These are phyloP conservation scores for Terebella lapidaria DNA, from an alignment of 2,888 invertebrate genomes.

Conservation along the genomic window DNA sequence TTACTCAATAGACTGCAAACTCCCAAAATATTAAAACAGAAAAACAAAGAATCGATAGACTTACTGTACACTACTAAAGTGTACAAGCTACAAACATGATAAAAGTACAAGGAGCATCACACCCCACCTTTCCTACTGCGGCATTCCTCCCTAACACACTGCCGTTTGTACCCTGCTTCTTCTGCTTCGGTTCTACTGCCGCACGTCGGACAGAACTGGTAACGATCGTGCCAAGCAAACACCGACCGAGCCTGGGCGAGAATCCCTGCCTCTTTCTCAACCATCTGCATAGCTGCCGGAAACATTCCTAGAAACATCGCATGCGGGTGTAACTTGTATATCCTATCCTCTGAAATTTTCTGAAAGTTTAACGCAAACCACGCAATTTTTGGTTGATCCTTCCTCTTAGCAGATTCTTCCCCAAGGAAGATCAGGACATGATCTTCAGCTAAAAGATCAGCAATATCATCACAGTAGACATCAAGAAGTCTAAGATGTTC, in stretches of 20 bases:
- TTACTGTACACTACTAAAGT: no score
- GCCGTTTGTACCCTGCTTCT: conserved; percentile 48
- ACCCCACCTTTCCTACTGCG: conserved; percentile 39
- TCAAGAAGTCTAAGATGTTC: not conserved
- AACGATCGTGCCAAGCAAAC: conserved; percentile 53
- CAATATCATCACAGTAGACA: not conserved
- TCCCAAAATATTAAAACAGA: no score
- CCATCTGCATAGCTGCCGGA: conserved; percentile 34
- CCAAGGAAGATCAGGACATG: conserved; percentile 5
- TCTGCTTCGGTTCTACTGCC: conserved; percentile 40
- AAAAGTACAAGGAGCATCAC: no score
- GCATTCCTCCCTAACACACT: conserved; percentile 39
- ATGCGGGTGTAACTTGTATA: conserved; percentile 7
- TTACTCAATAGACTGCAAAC: no score
- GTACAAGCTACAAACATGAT: no score
- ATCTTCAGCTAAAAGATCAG: conserved; percentile 37
- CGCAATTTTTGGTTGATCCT: conserved; percentile 16
- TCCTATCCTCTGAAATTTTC: conserved; percentile 11
- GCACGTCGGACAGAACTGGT: conserved; percentile 54
- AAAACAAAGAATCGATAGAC: no score
- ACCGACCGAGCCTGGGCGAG: conserved; percentile 51
- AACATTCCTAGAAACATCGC: conserved; percentile 5
- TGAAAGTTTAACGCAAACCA: conserved; percentile 44
- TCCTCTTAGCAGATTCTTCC: not conserved
- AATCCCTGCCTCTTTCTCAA: conserved; percentile 41